Percentiles rank a stretch among this genome's conserved stretches.
Evolutionary conservation across 2,113 vertebrate genomes (phyloP).

Genomic region (Pelecanoides urinatrix): DNA sequence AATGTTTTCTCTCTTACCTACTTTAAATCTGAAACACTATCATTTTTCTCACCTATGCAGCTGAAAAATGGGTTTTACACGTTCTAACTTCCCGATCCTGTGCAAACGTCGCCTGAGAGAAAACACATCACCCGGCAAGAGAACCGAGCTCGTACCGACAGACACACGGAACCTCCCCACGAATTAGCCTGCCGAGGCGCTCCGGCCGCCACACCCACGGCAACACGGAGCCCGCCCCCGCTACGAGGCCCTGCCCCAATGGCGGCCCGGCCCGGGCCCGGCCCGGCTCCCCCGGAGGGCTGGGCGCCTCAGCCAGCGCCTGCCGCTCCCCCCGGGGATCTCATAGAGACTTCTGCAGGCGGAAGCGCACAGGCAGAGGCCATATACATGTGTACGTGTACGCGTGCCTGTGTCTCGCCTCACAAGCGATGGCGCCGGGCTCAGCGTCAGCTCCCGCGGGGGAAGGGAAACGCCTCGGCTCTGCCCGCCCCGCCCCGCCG

Average conservation of each 20-base stretch:
- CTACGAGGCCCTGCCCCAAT: neutral
- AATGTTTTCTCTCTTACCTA: neutral
- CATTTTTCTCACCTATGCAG: neutral
- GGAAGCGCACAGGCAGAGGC: no score
- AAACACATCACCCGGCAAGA: rapidly evolving
- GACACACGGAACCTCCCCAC: rapidly evolving
- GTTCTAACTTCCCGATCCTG: no score
- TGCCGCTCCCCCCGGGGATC: neutral
- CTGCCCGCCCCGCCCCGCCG: no score
- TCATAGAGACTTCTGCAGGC: no score
- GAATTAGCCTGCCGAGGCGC: rapidly evolving
- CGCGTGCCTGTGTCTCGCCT: rapidly evolving
- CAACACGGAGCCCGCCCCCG: neutral
- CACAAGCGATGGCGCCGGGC: rapidly evolving
- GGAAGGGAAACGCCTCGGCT: no score
- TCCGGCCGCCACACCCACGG: neutral
- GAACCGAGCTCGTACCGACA: neutral
- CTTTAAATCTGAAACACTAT: neutral
- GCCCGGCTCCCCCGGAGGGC: no score
- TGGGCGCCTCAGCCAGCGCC: neutral
- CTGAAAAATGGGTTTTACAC: neutral
- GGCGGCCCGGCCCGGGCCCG: no score
- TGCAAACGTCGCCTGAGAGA: neutral
- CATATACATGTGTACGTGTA: rapidly evolving
- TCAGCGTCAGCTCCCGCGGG: rapidly evolving